These are phyloP conservation scores for Hirudinaria manillensis DNA, from an alignment of 2,888 invertebrate genomes.

Conservation along the genomic window DNA sequence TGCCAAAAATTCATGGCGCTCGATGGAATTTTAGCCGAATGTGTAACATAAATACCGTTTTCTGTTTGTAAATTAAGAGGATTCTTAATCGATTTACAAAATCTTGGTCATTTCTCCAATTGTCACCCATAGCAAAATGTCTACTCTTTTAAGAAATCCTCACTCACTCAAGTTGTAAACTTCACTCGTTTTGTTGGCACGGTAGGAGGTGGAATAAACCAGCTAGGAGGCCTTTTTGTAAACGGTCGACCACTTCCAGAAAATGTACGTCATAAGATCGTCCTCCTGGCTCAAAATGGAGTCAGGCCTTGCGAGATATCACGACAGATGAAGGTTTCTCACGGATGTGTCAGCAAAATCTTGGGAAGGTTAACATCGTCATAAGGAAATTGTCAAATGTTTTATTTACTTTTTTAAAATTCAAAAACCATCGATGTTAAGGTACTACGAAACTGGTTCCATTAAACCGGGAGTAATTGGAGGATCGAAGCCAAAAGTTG, in stretches of 20 bases:
- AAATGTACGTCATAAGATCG: constrained; percentile 83
- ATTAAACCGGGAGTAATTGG: constrained; percentile 34
- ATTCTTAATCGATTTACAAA: too few species aligned
- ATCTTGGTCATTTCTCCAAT: too few species aligned
- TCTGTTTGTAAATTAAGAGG: too few species aligned
- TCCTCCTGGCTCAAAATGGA: constrained; percentile 85
- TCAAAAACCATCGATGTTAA: not conserved
- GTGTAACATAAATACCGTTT: too few species aligned
- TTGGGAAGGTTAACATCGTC: constrained; percentile 84
- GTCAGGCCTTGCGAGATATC: constrained; percentile 95
- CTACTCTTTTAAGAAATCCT: too few species aligned
- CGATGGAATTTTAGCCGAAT: too few species aligned
- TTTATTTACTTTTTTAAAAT: constrained; percentile 5
- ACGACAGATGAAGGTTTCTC: constrained; percentile 84
- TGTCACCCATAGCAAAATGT: too few species aligned
- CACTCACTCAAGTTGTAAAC: too few species aligned
- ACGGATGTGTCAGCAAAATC: constrained; percentile 95
- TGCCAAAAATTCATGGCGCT: too few species aligned
- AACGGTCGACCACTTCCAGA: constrained; percentile 94
- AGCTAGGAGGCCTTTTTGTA: constrained; percentile 91
- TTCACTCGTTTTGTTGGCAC: not conserved
- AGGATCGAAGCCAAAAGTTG: constrained; percentile 63
- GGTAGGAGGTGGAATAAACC: constrained; percentile 71
- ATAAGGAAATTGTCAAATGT: not conserved
- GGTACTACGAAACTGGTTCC: constrained; percentile 35